phyloP scores from a whole-genome alignment of 2,797 vertebrate species.

The Craterocephalus amniculus region DNA sequence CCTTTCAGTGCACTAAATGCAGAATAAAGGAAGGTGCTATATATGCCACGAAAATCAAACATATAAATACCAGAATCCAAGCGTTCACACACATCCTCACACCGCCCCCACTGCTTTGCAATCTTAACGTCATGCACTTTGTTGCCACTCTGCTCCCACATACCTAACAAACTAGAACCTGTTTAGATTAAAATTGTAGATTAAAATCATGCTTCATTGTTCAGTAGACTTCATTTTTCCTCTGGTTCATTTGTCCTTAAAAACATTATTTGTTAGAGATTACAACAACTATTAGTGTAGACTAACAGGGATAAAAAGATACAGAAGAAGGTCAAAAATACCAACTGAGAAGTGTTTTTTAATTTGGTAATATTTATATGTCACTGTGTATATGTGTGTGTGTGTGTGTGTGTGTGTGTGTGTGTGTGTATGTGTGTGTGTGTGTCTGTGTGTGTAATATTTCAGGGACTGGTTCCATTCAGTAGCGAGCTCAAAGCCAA shows the following conservation, averaged over 20 bases:
- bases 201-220: neutral
- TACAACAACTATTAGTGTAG: neutral
- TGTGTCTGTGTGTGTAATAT: slow-evolving; percentile 23
- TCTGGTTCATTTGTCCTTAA: too few species aligned
- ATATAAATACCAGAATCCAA: neutral
- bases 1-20: neutral
- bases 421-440: too few species aligned
- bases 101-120: neutral
- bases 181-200: neutral
- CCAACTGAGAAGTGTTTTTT: too few species aligned
- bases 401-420: too few species aligned
- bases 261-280: neutral
- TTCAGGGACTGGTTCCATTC: slow-evolving; percentile 73
- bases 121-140: neutral
- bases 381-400: too few species aligned
- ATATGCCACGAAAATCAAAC: neutral
- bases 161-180: neutral
- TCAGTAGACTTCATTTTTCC: neutral
- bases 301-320: neutral
- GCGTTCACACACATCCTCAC: neutral
- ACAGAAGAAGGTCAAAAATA: neutral
- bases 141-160: too few species aligned
- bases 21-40: neutral
- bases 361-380: too few species aligned
- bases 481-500: slow-evolving; percentile 71